phyloP scores from a whole-genome alignment of 2,797 vertebrate species.

The Sebastes hubbsi region DNA sequence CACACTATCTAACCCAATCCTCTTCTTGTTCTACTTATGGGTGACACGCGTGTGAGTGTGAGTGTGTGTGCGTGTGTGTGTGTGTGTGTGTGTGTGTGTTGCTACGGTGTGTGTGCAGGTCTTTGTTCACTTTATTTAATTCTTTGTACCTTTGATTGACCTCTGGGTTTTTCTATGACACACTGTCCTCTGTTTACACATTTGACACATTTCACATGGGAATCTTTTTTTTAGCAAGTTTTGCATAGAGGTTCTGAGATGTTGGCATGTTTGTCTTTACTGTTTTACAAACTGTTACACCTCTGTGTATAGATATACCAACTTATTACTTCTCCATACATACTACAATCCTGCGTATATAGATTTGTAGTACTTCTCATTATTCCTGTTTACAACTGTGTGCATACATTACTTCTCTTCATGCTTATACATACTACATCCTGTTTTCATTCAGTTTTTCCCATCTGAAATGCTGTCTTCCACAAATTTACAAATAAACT shows the following conservation, averaged over 20 bases:
- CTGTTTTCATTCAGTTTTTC: too few species aligned
- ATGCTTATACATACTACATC: too few species aligned
- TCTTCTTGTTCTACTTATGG: neutral
- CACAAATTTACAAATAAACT: too few species aligned
- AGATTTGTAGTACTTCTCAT: too few species aligned
- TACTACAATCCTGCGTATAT: too few species aligned
- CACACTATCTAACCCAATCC: neutral
- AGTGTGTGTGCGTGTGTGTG: neutral
- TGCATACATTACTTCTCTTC: too few species aligned
- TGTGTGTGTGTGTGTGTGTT: too few species aligned
- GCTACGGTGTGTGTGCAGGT: neutral
- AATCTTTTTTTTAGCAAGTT: neutral
- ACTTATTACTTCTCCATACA: too few species aligned
- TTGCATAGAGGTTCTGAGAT: neutral
- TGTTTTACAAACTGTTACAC: too few species aligned
- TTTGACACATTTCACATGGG: neutral
- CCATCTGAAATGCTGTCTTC: too few species aligned
- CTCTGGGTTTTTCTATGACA: neutral
- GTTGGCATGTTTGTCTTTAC: neutral
- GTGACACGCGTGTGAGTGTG: neutral
- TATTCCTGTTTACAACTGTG: too few species aligned
- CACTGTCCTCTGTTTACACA: neutral
- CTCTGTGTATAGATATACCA: too few species aligned
- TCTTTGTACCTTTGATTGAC: neutral
- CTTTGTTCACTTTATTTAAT: neutral